Evolutionary conservation across 2,888 invertebrate genomes (phyloP).

Genomic region (Acleris emargana): DNA sequence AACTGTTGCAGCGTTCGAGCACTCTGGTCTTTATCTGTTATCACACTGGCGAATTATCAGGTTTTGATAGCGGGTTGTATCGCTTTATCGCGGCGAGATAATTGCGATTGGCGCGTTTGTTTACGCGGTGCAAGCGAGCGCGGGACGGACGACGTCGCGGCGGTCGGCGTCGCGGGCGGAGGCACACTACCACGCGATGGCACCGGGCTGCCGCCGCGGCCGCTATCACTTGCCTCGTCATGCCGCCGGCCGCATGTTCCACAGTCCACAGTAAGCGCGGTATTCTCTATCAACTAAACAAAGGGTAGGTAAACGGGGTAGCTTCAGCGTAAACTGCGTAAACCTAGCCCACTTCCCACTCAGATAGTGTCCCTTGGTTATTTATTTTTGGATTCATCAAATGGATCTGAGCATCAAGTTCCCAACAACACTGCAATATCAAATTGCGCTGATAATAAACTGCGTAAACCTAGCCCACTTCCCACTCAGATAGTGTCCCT

Average conservation of each 20-base stretch:
- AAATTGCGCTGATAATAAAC: constrained; percentile 19
- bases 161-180: constrained; percentile 64
- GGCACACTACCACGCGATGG: constrained; percentile 54
- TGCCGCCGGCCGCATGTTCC: constrained; percentile 20
- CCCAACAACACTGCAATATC: constrained; percentile 24
- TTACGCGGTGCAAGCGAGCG: constrained; percentile 53
- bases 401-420: not conserved
- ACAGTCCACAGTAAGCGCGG: not conserved
- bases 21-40: constrained; percentile 75
- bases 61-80: constrained; percentile 69
- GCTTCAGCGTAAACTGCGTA: no score
- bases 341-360: not conserved
- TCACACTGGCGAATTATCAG: constrained; percentile 75
- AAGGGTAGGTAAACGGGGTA: not conserved
- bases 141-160: constrained; percentile 41
- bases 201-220: constrained; percentile 35
- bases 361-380: not conserved
- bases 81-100: constrained; percentile 76
- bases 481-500: not conserved
- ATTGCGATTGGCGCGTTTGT: constrained; percentile 66
- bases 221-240: constrained; percentile 42
- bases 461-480: not conserved
- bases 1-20: constrained; percentile 62
- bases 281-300: not conserved
- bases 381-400: not conserved